A percentile compares a stretch with the other conserved stretches of the same genome.
These are phyloP conservation scores for Chrysopilus asiliformis DNA, from an alignment of 2,888 invertebrate genomes.

Conservation along the genomic window DNA sequence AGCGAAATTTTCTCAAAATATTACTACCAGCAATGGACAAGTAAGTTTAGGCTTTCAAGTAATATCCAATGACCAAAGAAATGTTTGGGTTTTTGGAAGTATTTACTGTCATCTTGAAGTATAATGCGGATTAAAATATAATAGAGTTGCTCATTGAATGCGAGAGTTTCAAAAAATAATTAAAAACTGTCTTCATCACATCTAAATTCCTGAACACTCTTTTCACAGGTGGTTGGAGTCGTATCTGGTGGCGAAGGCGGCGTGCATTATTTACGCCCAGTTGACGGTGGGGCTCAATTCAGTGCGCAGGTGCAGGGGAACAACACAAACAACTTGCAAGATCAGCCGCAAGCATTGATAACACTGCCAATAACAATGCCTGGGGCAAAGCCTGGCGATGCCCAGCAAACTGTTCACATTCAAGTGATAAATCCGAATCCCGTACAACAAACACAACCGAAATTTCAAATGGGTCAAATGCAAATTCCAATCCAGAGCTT, in stretches of 20 bases:
- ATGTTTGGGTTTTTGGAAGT: no score
- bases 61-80: no score
- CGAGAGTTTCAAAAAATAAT: no score
- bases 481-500: slow-evolving; percentile 65
- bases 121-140: no score
- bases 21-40: slow-evolving; percentile 50
- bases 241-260: slow-evolving; percentile 57
- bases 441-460: slow-evolving; percentile 39
- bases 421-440: slow-evolving; percentile 53
- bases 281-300: slow-evolving; percentile 38
- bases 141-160: no score
- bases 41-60: slow-evolving; percentile 28
- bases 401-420: slow-evolving; percentile 65
- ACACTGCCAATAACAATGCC: slow-evolving; percentile 68
- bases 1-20: slow-evolving; percentile 57
- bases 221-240: slow-evolving; percentile 49
- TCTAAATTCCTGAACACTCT: slow-evolving; percentile 1
- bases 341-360: slow-evolving; percentile 48
- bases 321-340: slow-evolving; percentile 25
- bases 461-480: slow-evolving; percentile 56
- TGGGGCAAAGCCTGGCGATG: slow-evolving; percentile 59
- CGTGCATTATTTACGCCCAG: slow-evolving; percentile 57
- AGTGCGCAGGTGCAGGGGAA: slow-evolving; percentile 20
- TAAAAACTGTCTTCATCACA: no score
- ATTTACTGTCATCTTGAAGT: no score